Conservation (phyloP, 2,113 vertebrate species). For the Cacatua alba region DNA sequence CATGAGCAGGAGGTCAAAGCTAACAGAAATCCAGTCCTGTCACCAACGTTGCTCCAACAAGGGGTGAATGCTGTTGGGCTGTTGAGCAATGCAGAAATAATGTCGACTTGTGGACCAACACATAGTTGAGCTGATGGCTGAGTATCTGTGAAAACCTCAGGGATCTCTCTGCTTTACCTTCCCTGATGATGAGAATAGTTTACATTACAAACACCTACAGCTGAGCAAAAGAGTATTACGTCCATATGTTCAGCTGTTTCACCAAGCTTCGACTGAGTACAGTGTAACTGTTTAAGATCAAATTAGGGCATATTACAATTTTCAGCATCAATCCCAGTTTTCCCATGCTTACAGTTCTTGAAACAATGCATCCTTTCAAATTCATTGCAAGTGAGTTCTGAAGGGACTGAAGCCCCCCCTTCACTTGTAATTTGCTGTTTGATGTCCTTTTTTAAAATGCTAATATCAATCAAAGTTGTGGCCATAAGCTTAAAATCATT, state of each 20-base stretch:
- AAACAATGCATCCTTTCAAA: constrained; percentile 7
- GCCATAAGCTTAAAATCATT: neutral
- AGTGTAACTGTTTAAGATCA: neutral
- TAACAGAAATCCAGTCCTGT: neutral
- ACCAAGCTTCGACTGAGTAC: neutral
- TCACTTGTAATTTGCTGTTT: neutral
- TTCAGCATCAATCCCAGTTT: neutral
- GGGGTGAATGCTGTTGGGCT: neutral
- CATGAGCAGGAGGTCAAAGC: neutral
- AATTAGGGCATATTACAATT: neutral
- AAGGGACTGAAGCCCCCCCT: neutral
- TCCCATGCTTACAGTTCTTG: neutral
- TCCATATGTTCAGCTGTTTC: neutral
- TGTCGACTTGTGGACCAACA: neutral
- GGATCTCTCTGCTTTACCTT: neutral
- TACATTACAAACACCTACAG: neutral
- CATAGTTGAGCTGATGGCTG: neutral
- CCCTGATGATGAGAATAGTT: neutral
- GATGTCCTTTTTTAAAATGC: neutral
- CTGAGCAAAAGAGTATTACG: neutral
- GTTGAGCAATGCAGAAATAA: neutral
- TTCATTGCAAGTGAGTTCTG: neutral
- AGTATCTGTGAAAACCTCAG: neutral
- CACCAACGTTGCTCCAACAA: neutral
- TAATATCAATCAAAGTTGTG: neutral